Evolutionary conservation across 2,797 vertebrate species (phyloP), one percentile per base, ranked within the genome.

Genomic region (Tokudaia tokunoshimensis): DNA sequence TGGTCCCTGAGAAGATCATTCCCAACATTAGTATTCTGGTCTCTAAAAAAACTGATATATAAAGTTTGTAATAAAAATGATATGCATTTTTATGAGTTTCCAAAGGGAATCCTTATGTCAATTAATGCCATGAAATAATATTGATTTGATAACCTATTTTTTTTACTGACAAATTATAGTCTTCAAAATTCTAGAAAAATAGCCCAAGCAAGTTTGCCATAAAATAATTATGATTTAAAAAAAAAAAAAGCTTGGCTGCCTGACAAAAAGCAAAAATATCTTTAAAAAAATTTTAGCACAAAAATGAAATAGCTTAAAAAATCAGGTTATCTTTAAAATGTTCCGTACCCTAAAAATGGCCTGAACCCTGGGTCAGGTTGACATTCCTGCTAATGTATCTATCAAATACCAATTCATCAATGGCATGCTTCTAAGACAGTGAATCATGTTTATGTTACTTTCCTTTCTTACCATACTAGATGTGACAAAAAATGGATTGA

Each of bases 51-150:
- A 96, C 55, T 89, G 47, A 78, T 78, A 98, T 89, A 92, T 37
- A 67, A 78, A 84, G 75, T 97, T 96, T 97, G 92, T 96, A 55
- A 52, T 52, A 12, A 97, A 98, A 97, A 82, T 98, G 97, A 98
- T 98, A 97, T 91, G 86, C 92, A 80, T 81, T 74, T 94, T 95
- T 84, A 84, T 2, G 92, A 78, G 10, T 89, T 94, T 61, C 95
- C 91, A 93, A 87, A 95, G 95, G 92, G 94, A 98, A 98, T 96
- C 96, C 61, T 87, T 44, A 95, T 95, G 87, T 87, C 37, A 97
- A n/a, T 20, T 29, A 95, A 97, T 80, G 82, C 1, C 81, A 96
- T 97, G 97, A 98, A 97, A 61, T 82, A 96, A 95, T 76, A 93
- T 2, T 96, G 85, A 96, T 93, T 11, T 96, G 95, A 94, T 82